Conservation (phyloP, 2,113 vertebrate genomes). For the Hyperopisus bebe region DNA sequence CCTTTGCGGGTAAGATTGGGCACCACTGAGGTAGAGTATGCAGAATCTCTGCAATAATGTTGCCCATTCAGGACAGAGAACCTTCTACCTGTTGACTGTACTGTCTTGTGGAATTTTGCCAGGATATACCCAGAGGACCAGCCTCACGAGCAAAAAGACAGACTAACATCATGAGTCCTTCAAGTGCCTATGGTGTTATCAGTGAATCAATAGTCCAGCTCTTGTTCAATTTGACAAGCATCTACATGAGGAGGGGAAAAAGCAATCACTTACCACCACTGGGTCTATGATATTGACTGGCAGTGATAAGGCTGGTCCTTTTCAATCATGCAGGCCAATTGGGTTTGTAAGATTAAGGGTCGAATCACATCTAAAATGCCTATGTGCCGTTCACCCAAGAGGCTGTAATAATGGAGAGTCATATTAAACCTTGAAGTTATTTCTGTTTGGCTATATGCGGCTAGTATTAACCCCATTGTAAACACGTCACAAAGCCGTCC, state of each 20-base stretch:
- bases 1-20: too few species aligned
- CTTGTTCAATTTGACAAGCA: conserved; percentile 66
- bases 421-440: not conserved
- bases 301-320: conserved; percentile 54
- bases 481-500: not conserved
- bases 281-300: conserved; percentile 61
- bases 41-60: not conserved
- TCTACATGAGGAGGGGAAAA: conserved; percentile 50
- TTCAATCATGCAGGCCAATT: conserved; percentile 58
- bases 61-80: not conserved
- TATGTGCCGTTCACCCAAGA: conserved; percentile 40
- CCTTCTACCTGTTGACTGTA: conserved; percentile 20
- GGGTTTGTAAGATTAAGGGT: conserved; percentile 47
- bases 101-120: not conserved
- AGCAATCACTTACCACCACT: conserved; percentile 57
- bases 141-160: not conserved
- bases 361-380: conserved; percentile 43
- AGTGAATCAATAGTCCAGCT: conserved; percentile 60
- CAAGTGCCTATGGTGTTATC: conserved; percentile 58
- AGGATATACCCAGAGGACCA: conserved; percentile 10
- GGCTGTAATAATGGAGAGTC: conserved; percentile 41
- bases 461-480: not conserved
- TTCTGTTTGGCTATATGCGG: not conserved
- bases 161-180: conserved; percentile 42
- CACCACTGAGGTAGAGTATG: not conserved